These are phyloP conservation scores for Drosophila borealis DNA, from an alignment of 2,888 invertebrate species.

Conservation along the genomic window DNA sequence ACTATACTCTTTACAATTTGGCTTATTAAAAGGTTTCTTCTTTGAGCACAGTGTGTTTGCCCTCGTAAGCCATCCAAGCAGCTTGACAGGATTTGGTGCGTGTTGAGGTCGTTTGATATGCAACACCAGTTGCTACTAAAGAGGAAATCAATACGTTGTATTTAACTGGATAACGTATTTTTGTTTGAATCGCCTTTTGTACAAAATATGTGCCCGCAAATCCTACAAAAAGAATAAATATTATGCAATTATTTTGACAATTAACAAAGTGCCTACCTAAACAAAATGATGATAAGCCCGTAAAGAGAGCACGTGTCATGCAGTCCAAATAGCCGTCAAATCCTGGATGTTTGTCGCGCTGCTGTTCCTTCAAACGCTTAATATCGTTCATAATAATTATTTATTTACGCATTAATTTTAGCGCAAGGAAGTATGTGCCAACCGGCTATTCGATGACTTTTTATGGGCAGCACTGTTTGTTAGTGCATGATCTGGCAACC, in stretches of 20 bases:
- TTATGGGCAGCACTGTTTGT: constrained; percentile 8
- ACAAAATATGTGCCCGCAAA: constrained; percentile 85
- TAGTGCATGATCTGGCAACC: constrained; percentile 20
- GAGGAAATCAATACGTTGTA: constrained; percentile 84
- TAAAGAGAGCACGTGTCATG: constrained; percentile 85
- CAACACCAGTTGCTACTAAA: constrained; percentile 76
- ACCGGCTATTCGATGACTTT: constrained; percentile 19
- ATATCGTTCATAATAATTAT: constrained; percentile 84
- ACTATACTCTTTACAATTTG: constrained; percentile 21
- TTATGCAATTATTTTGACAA: constrained; percentile 60
- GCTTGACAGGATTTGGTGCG: constrained; percentile 85
- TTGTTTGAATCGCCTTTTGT: constrained; percentile 83
- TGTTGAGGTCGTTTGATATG: constrained; percentile 84
- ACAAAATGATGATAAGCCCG: constrained; percentile 85
- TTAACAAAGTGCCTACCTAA: constrained; percentile 77
- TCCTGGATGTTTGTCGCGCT: constrained; percentile 85
- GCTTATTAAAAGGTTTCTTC: constrained; percentile 74
- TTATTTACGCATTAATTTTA: constrained; percentile 18
- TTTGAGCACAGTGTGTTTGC: constrained; percentile 84
- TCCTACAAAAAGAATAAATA: constrained; percentile 70
- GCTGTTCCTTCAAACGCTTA: constrained; percentile 84
- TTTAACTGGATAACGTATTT: constrained; percentile 82
- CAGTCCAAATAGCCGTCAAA: constrained; percentile 85
- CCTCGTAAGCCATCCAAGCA: constrained; percentile 85
- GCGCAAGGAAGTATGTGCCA: background rate